Conservation (phyloP, 2,888 invertebrate species). For the Pimpla rufipes region DNA sequence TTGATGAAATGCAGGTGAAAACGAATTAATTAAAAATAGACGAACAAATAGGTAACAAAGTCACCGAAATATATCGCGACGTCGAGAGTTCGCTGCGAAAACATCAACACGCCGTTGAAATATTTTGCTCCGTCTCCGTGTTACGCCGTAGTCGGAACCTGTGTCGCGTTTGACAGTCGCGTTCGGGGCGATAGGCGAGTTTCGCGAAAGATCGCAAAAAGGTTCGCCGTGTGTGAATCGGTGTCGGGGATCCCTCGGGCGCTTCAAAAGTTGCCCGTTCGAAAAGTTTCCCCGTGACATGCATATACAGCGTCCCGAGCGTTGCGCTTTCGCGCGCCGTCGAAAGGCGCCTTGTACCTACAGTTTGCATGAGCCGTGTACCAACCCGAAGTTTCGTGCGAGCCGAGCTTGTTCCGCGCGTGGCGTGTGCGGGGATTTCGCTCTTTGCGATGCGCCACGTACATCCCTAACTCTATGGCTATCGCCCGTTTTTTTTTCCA, state of each 20-base stretch:
- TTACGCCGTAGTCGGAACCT: neutral
- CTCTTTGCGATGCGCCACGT: slow-evolving; percentile 32
- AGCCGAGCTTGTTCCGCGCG: slow-evolving; percentile 44
- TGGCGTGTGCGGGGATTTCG: slow-evolving; percentile 29
- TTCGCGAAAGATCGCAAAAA: slow-evolving; percentile 38
- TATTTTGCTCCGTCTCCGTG: neutral
- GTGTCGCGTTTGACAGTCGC: slow-evolving; percentile 12
- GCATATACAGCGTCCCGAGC: slow-evolving; percentile 48
- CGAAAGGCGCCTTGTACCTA: slow-evolving; percentile 75
- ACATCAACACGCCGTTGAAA: neutral
- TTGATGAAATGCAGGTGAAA: too few species aligned
- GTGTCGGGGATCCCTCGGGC: slow-evolving; percentile 49
- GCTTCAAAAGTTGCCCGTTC: slow-evolving; percentile 52
- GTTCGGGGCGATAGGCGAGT: slow-evolving; percentile 2
- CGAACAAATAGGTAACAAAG: too few species aligned
- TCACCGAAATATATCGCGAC: too few species aligned
- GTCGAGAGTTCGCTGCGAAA: neutral
- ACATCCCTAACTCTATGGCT: slow-evolving; percentile 47
- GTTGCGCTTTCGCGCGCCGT: slow-evolving; percentile 67
- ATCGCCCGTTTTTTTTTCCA: slow-evolving; percentile 19
- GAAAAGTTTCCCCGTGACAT: slow-evolving; percentile 48
- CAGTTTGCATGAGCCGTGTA: slow-evolving; percentile 78
- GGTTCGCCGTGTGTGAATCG: slow-evolving; percentile 58
- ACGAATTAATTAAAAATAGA: too few species aligned
- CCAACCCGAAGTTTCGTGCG: slow-evolving; percentile 78